phyloP scores from a whole-genome alignment of 2,888 invertebrate genomes.

The Keiferia lycopersicella region DNA sequence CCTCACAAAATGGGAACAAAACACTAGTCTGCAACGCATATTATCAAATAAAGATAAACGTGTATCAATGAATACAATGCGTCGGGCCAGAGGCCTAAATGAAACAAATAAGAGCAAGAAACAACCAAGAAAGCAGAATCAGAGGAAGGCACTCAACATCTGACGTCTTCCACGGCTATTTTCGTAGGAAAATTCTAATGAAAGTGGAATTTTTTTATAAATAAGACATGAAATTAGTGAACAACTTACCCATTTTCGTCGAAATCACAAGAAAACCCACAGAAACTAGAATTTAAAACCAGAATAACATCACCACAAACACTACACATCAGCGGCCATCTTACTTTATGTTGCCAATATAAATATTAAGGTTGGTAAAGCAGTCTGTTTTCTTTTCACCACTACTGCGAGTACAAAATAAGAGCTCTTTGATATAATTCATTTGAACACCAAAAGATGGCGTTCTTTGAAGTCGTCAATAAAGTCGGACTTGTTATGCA shows the following conservation, averaged over 20 bases:
- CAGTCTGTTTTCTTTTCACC: constrained; percentile 12
- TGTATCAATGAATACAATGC: background rate
- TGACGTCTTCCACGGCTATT: constrained; percentile 1
- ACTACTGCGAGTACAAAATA: too few relatives aligned
- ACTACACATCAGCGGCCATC: constrained; percentile 69
- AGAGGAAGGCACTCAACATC: constrained; percentile 11
- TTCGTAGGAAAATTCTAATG: background rate
- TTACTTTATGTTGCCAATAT: constrained; percentile 50
- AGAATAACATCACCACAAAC: constrained; percentile 67
- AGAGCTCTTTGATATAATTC: too few relatives aligned
- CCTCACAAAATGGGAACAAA: too few relatives aligned
- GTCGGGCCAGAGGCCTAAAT: background rate
- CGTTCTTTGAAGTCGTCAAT: too few relatives aligned
- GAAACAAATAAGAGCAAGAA: constrained; percentile 6
- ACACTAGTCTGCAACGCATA: background rate
- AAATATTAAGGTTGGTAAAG: constrained; percentile 8
- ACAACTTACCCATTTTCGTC: constrained; percentile 65
- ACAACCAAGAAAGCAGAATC: background rate
- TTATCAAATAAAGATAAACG: background rate
- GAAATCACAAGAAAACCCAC: constrained; percentile 49
- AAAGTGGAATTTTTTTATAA: background rate
- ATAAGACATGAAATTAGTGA: constrained; percentile 11
- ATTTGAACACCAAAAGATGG: too few relatives aligned
- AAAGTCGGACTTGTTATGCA: too few relatives aligned
- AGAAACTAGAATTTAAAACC: constrained; percentile 52